These are phyloP conservation scores for Pitangus sulphuratus DNA, from an alignment of 2,797 vertebrate species.

Conservation along the genomic window DNA sequence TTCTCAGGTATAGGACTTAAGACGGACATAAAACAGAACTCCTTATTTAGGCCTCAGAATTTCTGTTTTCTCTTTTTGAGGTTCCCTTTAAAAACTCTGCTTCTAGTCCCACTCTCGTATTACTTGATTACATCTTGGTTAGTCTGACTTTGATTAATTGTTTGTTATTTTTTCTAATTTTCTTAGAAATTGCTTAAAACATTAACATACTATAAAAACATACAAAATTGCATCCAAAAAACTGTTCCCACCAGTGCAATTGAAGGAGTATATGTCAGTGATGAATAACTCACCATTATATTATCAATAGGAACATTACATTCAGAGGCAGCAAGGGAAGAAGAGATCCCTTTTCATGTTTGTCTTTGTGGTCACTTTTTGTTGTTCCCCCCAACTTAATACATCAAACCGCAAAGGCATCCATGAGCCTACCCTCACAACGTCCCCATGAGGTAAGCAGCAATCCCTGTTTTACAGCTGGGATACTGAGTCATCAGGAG, in stretches of 20 bases:
- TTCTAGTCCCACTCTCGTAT: neutral
- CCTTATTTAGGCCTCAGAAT: neutral
- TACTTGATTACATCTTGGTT: neutral
- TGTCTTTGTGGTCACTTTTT: neutral
- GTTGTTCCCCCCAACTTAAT: neutral
- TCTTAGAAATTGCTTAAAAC: neutral
- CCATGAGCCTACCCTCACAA: neutral
- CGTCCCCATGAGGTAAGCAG: neutral
- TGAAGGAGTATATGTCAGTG: neutral
- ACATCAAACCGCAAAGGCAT: neutral
- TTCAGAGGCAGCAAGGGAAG: neutral
- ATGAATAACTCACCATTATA: neutral
- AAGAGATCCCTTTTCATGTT: neutral
- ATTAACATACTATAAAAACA: neutral
- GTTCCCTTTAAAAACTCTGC: neutral
- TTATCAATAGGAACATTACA: neutral
- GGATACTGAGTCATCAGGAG: slow-evolving; percentile 28
- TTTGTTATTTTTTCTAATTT: neutral
- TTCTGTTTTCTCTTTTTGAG: neutral
- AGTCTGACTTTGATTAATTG: neutral
- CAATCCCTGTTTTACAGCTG: slow-evolving; percentile 3
- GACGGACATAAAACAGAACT: neutral
- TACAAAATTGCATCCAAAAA: neutral
- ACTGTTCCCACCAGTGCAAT: neutral
- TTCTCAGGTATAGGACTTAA: neutral